Base-by-base conservation (phyloP, 2,888 invertebrate genomes). In the Stratiomys singularior region DNA sequence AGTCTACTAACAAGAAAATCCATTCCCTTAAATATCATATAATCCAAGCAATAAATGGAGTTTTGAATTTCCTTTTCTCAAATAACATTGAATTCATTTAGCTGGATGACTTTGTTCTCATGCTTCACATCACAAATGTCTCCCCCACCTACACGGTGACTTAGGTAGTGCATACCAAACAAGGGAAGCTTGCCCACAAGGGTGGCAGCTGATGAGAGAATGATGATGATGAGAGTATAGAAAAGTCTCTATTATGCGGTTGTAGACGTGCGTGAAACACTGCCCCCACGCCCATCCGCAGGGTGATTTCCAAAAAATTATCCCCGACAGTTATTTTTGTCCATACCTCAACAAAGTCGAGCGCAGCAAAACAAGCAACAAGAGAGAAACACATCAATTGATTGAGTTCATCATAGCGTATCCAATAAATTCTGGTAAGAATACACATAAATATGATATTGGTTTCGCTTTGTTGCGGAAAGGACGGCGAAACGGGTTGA, bases 391-490 rank as follows among this genome's bases (percentile, higher is more conserved):
- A 76, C 79, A 79, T 78, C 79, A 79, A 79, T 79, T 78, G 78
- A 79, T 79, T 76, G 78, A 78, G 78, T 78, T 79, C 79, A 79
- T 78, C 69, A 71, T 46, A 76, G 72, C 79, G 78, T 79, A 78
- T 78, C 79, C 71, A 74, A 79, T 78, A 79, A 79, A 76, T 76
- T 78, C 76, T 64, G 72, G 37, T 77, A 71, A 77, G 78, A 76
- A 72, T 69, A 74, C 52, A 74, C 60, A 74, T 74, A 74, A 74
- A 74, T 74, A 74, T 74, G 74, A 60, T 60, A 74, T 74, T 30
- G 37, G 58, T 30, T 47, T 69, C 37, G 37, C 18, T 37, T 66
- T 37, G 11, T 58, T 30, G 60, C 18, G 1, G 52, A 28, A 56
- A 15, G 37, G 25, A 9, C 30, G 23, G 18, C 1, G 9, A 9